Conservation (phyloP, 2,797 vertebrate species). For the Periophthalmus magnuspinnatus region DNA sequence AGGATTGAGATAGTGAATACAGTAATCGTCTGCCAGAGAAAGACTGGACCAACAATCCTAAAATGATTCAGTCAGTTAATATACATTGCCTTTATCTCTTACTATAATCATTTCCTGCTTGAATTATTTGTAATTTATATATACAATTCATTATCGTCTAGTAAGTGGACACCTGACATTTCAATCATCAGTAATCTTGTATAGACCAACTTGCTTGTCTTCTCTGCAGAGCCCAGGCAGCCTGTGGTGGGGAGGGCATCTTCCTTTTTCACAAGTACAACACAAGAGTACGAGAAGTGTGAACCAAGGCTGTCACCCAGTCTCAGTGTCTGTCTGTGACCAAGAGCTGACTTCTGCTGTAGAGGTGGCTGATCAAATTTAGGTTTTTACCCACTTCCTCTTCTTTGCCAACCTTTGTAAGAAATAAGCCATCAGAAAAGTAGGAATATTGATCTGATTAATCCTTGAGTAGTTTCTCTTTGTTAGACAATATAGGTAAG, state of each 20-base stretch:
- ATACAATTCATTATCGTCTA: too few species aligned
- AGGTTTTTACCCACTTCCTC: neutral
- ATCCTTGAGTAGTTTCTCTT: too few species aligned
- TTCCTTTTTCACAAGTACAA: neutral
- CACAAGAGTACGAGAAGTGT: neutral
- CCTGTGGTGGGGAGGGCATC: neutral
- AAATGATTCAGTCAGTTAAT: too few species aligned
- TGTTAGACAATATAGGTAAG: too few species aligned
- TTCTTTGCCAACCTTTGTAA: neutral
- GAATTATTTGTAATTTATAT: too few species aligned
- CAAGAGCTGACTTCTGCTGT: neutral
- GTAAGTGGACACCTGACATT: neutral
- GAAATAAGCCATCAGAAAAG: neutral
- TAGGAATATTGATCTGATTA: too few species aligned
- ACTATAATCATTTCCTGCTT: too few species aligned
- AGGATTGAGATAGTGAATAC: too few species aligned
- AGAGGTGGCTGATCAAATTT: neutral
- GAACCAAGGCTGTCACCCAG: neutral
- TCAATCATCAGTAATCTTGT: neutral
- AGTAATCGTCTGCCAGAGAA: too few species aligned
- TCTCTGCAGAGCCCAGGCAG: neutral
- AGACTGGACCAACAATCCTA: too few species aligned
- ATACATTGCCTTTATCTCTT: too few species aligned
- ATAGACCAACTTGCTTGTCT: neutral
- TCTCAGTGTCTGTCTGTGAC: constrained; percentile 3